phyloP scores from a whole-genome alignment of 92 coral and sea anemone species.

The Bergia sp. region DNA sequence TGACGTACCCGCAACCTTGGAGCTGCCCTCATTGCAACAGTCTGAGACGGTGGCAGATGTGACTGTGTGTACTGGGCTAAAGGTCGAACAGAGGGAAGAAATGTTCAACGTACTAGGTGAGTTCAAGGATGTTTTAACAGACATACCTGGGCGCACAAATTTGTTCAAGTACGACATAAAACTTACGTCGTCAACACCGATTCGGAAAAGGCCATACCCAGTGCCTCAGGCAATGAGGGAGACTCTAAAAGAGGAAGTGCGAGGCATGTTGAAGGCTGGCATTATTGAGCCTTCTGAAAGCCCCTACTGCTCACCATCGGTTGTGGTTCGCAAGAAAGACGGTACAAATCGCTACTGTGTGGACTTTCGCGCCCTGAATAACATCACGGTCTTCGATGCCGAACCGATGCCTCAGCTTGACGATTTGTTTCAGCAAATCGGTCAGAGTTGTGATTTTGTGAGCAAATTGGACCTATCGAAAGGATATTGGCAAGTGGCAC shows the following conservation, averaged over 20 bases:
- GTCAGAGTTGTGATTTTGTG: too few relatives aligned
- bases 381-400: conserved; percentile 49
- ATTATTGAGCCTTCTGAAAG: conserved; percentile 41
- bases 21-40: too few relatives aligned
- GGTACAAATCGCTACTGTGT: conserved; percentile 46
- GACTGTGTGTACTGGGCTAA: too few relatives aligned
- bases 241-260: conserved; percentile 34
- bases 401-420: conserved; percentile 28
- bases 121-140: conserved; percentile 26
- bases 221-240: conserved; percentile 49
- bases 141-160: conserved; percentile 48
- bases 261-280: conserved; percentile 45
- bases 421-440: background rate
- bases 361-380: conserved; percentile 51
- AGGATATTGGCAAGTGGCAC: too few relatives aligned
- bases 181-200: conserved; percentile 43
- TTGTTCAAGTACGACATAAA: conserved; percentile 47
- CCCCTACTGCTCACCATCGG: conserved; percentile 53
- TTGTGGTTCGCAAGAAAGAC: conserved; percentile 52
- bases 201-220: conserved; percentile 37
- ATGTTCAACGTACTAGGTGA: too few relatives aligned
- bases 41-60: too few relatives aligned
- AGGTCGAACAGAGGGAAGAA: too few relatives aligned
- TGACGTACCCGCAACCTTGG: too few relatives aligned
- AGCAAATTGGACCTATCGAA: too few relatives aligned